phyloP scores from a whole-genome alignment of 2,888 invertebrate genomes.

The Dorcus hopei region DNA sequence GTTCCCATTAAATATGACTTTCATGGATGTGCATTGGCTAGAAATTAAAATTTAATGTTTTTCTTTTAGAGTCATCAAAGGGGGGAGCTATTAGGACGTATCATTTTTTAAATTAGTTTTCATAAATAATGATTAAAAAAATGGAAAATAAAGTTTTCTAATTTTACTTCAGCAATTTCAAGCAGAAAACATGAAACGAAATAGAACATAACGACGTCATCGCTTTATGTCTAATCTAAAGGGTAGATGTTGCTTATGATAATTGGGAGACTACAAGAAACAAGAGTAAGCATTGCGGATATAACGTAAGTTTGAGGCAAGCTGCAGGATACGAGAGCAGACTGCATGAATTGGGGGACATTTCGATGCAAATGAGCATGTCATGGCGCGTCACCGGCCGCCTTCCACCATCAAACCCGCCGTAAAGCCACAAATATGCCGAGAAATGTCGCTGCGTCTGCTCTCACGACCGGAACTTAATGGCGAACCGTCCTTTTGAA shows the following conservation, averaged over 20 bases:
- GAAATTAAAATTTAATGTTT: no score
- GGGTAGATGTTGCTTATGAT: neutral
- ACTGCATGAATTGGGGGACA: slow-evolving; percentile 38
- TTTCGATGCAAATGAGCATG: slow-evolving; percentile 41
- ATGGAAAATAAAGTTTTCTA: neutral
- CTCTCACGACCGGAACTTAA: slow-evolving; percentile 22
- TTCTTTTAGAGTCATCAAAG: no score
- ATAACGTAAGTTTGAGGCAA: slow-evolving; percentile 28
- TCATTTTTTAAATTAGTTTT: no score
- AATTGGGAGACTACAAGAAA: neutral
- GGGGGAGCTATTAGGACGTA: no score
- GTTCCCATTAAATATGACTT: no score
- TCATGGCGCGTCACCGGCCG: slow-evolving; percentile 36
- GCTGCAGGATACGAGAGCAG: slow-evolving; percentile 28
- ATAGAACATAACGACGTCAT: neutral
- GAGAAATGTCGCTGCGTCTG: slow-evolving; percentile 24
- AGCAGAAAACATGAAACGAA: neutral
- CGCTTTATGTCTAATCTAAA: no score
- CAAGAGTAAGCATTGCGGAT: slow-evolving; percentile 2
- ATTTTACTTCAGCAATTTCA: neutral
- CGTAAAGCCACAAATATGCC: slow-evolving; percentile 34
- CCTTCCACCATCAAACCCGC: slow-evolving; percentile 33
- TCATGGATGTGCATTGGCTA: no score
- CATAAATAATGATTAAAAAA: no score
- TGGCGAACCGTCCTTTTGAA: slow-evolving; percentile 20